These are phyloP conservation scores for Sycophila sp. DNA, from an alignment of 1,140 invertebrate species.

Conservation along the genomic window DNA sequence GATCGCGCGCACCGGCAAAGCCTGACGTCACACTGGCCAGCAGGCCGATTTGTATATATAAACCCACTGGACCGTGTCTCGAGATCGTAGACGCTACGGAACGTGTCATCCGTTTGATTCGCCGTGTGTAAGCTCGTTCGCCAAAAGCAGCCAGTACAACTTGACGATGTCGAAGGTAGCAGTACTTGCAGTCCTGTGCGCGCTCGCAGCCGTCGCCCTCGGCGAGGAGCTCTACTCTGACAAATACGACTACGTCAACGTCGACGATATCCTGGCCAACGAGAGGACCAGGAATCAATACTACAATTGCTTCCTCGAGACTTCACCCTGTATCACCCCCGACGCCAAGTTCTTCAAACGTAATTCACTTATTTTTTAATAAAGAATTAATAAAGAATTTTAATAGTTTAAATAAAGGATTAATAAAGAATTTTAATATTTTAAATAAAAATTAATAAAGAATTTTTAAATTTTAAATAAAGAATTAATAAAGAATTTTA, in stretches of 20 bases:
- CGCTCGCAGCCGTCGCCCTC: slow-evolving; percentile 2
- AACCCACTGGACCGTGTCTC: neutral
- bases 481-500: neutral
- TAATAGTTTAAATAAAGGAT: no score
- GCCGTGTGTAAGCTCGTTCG: no score
- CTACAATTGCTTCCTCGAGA: slow-evolving; percentile 56
- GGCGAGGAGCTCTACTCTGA: slow-evolving; percentile 50
- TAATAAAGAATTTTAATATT: neutral
- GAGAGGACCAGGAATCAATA: slow-evolving; percentile 43
- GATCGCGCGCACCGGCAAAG: neutral
- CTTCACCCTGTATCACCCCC: slow-evolving; percentile 49
- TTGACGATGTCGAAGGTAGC: neutral
- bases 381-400: neutral
- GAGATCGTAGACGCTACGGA: neutral
- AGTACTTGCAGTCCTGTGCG: neutral
- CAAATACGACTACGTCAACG: slow-evolving; percentile 58
- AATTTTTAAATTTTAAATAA: neutral
- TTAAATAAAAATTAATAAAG: neutral
- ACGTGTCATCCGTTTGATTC: no score
- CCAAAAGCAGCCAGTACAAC: no score
- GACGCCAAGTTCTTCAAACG: slow-evolving; percentile 52
- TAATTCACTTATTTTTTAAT: neutral
- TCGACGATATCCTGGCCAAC: slow-evolving; percentile 40
- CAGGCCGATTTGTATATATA: slow-evolving; percentile 14
- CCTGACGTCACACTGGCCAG: neutral